These are phyloP conservation scores for Tupiocoris notatus DNA, from an alignment of 2,888 invertebrate genomes.

Conservation along the genomic window DNA sequence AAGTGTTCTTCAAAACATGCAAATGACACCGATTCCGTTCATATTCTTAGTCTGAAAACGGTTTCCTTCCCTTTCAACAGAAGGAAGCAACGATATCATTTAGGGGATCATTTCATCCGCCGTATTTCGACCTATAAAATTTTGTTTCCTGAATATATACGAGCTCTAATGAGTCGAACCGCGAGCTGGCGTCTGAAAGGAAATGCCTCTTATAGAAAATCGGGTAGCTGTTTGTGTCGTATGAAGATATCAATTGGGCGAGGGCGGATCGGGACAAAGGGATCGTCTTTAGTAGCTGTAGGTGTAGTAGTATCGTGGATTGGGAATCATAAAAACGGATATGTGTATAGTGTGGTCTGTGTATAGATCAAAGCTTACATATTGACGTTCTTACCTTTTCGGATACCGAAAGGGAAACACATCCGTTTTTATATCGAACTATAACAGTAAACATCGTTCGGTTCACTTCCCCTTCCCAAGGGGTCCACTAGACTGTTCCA, in stretches of 20 bases:
- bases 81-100: conserved; percentile 26
- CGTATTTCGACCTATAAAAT: conserved; percentile 37
- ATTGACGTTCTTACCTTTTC: conserved; percentile 29
- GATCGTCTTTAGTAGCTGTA: background rate
- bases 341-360: background rate
- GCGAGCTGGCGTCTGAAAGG: background rate
- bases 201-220: background rate
- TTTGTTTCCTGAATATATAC: conserved; percentile 39
- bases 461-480: conserved; percentile 3
- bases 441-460: conserved; percentile 46
- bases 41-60: too few species aligned
- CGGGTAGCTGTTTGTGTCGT: conserved; percentile 4
- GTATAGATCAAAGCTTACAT: conserved; percentile 37
- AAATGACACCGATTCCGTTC: background rate
- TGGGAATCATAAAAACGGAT: conserved; percentile 7
- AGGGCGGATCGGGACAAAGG: conserved; percentile 15
- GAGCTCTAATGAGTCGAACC: conserved; percentile 31
- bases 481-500: too few species aligned
- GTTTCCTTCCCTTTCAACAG: too few species aligned
- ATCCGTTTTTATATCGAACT: conserved; percentile 44
- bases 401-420: background rate
- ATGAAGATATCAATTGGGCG: conserved; percentile 40
- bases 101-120: conserved; percentile 28
- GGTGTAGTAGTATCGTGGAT: conserved; percentile 4
- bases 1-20: background rate